A percentile compares a stretch with the other conserved stretches of the same genome.
phyloP scores from a whole-genome alignment of 2,797 vertebrate species.

The Mastacembelus armatus region DNA sequence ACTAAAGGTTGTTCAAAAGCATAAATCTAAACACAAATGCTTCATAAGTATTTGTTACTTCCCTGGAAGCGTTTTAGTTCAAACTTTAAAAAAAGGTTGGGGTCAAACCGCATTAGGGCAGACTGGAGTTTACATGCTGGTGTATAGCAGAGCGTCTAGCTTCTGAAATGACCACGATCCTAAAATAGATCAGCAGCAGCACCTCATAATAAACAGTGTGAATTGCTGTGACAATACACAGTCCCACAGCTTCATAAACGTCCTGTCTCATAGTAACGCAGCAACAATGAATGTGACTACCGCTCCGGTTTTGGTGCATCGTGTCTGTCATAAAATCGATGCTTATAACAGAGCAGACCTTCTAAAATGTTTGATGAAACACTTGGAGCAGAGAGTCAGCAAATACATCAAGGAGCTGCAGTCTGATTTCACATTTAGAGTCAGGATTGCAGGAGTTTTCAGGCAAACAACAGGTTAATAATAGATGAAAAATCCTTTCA shows the following conservation, averaged over 20 bases:
- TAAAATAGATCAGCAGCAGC: conserved; percentile 59
- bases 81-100: conserved; percentile 48
- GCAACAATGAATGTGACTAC: conserved; percentile 18
- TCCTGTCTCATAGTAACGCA: conserved; percentile 29
- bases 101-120: conserved; percentile 34
- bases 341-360: conserved; percentile 1
- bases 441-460: conserved; percentile 19
- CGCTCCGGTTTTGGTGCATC: not conserved
- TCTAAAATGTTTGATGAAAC: conserved; percentile 17
- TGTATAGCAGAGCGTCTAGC: conserved; percentile 30
- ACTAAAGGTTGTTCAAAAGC: no score
- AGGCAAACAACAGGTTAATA: conserved; percentile 18
- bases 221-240: conserved; percentile 45
- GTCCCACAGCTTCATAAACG: conserved; percentile 39
- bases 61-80: conserved; percentile 27
- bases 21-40: no score
- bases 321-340: conserved; percentile 18
- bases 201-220: conserved; percentile 34
- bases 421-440: conserved; percentile 31
- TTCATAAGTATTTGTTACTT: not conserved
- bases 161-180: conserved; percentile 32
- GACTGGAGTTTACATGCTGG: conserved; percentile 16
- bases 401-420: not conserved
- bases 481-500: conserved; percentile 24
- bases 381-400: not conserved